A percentile compares a stretch with the other conserved stretches of the same genome.
Evolutionary conservation across 2,888 invertebrate species (phyloP).

Genomic region (Dicyrtomina minuta): DNA sequence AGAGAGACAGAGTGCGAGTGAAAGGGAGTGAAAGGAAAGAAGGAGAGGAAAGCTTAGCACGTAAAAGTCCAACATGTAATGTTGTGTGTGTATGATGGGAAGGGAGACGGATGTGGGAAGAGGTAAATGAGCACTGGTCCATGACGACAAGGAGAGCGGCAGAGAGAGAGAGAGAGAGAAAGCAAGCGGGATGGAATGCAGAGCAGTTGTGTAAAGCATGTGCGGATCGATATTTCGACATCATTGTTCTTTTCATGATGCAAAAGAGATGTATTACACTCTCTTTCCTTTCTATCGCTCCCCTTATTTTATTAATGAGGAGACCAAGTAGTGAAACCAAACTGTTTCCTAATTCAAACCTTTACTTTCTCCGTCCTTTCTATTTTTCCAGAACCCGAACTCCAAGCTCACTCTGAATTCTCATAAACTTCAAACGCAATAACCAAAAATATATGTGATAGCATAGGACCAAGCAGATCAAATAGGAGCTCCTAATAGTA

Average conservation of each 20-base stretch:
- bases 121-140: slow-evolving; percentile 22
- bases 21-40: neutral
- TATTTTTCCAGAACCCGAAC: too few species aligned
- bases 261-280: slow-evolving; percentile 31
- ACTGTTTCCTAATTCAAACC: neutral
- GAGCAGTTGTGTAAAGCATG: slow-evolving; percentile 32
- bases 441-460: too few species aligned
- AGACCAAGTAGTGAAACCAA: slow-evolving; percentile 1
- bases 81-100: neutral
- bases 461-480: too few species aligned
- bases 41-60: neutral
- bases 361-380: neutral
- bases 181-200: slow-evolving; percentile 13
- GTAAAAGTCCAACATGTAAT: neutral
- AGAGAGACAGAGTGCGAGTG: slow-evolving; percentile 6
- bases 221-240: slow-evolving; percentile 39
- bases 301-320: slow-evolving; percentile 30
- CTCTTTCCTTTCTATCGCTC: slow-evolving; percentile 26
- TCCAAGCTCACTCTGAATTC: too few species aligned
- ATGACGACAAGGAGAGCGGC: neutral
- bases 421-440: too few species aligned
- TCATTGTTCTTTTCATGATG: slow-evolving; percentile 38
- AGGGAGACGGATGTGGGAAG: slow-evolving; percentile 21
- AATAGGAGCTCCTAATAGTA: too few species aligned
- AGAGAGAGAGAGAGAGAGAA: neutral